phyloP scores from a whole-genome alignment of 2,113 vertebrate species.

The Hypanus sabinus region DNA sequence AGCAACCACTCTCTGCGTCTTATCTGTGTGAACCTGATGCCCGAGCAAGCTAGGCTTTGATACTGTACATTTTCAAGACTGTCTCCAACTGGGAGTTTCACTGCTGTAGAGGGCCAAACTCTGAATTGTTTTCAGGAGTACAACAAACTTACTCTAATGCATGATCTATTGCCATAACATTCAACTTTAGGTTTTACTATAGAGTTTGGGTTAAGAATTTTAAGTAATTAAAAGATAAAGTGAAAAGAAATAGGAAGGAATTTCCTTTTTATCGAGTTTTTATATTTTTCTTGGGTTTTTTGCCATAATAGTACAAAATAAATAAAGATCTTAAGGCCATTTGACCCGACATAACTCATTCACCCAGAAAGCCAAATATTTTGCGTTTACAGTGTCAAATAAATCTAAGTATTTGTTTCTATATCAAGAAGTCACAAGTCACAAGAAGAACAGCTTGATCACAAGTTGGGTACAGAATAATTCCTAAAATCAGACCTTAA shows the following conservation, averaged over 20 bases:
- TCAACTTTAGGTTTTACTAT: neutral
- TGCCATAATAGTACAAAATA: neutral
- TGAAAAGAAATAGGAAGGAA: neutral
- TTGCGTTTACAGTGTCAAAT: neutral
- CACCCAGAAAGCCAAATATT: neutral
- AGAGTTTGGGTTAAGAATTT: neutral
- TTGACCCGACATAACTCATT: neutral
- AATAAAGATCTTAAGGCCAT: neutral
- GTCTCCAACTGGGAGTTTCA: neutral
- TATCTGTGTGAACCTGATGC: neutral
- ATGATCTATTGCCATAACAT: neutral
- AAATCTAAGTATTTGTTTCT: neutral
- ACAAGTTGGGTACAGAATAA: neutral
- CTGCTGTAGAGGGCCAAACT: neutral
- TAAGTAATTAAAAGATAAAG: neutral
- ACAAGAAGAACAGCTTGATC: neutral
- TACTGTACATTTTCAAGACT: neutral
- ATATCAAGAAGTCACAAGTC: neutral
- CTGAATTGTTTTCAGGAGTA: neutral
- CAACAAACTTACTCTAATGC: neutral
- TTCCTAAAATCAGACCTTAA: neutral
- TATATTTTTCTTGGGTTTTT: neutral
- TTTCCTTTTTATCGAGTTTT: neutral
- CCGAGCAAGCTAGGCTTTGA: neutral
- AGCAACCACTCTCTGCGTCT: neutral